A percentile compares a stretch with the other conserved stretches of the same genome.
These are phyloP conservation scores for Drosophila mauritiana DNA, from an alignment of 1,140 invertebrate species.

Conservation along the genomic window DNA sequence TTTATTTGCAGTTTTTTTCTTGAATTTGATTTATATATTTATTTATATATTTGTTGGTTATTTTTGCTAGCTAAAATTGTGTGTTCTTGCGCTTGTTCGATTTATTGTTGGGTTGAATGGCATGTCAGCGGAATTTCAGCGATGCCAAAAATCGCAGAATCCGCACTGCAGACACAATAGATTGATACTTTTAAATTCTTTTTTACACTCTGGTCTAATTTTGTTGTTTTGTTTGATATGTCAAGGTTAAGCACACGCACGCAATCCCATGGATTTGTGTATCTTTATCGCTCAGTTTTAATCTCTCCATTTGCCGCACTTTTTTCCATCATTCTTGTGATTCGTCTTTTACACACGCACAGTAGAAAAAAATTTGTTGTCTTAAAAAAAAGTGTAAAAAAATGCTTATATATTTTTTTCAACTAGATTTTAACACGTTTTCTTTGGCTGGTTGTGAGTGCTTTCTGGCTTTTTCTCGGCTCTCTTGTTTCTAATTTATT, in stretches of 20 bases:
- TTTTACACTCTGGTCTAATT: slow-evolving; percentile 14
- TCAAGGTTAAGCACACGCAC: slow-evolving; percentile 73
- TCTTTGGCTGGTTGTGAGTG: not conserved
- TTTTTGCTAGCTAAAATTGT: not conserved
- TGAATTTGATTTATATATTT: not conserved
- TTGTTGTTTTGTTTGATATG: slow-evolving; percentile 58
- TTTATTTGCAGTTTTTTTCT: not conserved
- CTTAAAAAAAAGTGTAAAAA: slow-evolving; percentile 2
- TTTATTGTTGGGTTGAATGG: slow-evolving; percentile 21
- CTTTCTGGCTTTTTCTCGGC: not conserved
- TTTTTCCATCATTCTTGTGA: not conserved
- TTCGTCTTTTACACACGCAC: slow-evolving; percentile 2
- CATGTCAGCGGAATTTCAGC: slow-evolving; percentile 31
- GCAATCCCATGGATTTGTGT: slow-evolving; percentile 19
- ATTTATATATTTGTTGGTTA: not conserved
- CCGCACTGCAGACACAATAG: slow-evolving; percentile 7
- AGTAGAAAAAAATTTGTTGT: slow-evolving; percentile 7
- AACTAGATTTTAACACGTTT: slow-evolving; percentile 8
- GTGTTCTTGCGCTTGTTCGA: slow-evolving; percentile 9
- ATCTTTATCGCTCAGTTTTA: slow-evolving; percentile 15
- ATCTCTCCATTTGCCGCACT: slow-evolving; percentile 29
- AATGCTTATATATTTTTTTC: not conserved
- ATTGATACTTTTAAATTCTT: not conserved
- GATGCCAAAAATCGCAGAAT: not conserved
- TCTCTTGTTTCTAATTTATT: slow-evolving; percentile 4